These are phyloP conservation scores for Leguminivora glycinivorella DNA, from an alignment of 1,140 invertebrate genomes.

Conservation along the genomic window DNA sequence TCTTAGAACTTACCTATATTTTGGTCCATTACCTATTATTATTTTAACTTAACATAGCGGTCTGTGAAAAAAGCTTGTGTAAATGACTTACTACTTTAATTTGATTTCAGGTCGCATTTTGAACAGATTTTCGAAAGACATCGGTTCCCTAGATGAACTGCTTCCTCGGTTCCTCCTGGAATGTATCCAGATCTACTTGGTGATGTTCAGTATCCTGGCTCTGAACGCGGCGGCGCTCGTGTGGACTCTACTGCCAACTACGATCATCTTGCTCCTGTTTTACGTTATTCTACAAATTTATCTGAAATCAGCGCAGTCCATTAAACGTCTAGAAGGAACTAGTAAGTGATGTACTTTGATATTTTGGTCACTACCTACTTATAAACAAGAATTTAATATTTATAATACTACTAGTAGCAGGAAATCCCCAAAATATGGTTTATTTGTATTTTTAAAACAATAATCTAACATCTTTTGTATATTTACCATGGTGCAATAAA, in stretches of 20 bases:
- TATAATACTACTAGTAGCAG: neutral
- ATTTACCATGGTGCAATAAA: too few species aligned
- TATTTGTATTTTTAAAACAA: neutral
- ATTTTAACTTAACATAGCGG: too few species aligned
- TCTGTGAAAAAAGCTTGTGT: too few species aligned
- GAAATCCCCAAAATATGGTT: neutral
- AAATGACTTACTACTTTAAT: slow-evolving; percentile 26
- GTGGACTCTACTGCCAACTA: slow-evolving; percentile 85
- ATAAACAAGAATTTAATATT: neutral
- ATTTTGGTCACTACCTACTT: neutral
- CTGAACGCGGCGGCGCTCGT: slow-evolving; percentile 88
- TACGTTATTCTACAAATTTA: slow-evolving; percentile 88
- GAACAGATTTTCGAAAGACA: slow-evolving; percentile 88
- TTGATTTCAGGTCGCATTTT: slow-evolving; percentile 81
- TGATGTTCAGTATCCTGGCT: slow-evolving; percentile 81
- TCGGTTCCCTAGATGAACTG: slow-evolving; percentile 90
- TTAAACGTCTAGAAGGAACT: slow-evolving; percentile 92
- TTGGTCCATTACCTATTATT: too few species aligned
- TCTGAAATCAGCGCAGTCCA: slow-evolving; percentile 89
- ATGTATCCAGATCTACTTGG: slow-evolving; percentile 84
- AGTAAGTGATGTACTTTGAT: slow-evolving; percentile 77
- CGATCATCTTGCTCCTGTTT: slow-evolving; percentile 85
- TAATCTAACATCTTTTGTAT: too few species aligned
- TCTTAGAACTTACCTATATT: too few species aligned
- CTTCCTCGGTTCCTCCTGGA: slow-evolving; percentile 90